Conservation (phyloP, 2,113 vertebrate species). For the Zosterops pallidus region DNA sequence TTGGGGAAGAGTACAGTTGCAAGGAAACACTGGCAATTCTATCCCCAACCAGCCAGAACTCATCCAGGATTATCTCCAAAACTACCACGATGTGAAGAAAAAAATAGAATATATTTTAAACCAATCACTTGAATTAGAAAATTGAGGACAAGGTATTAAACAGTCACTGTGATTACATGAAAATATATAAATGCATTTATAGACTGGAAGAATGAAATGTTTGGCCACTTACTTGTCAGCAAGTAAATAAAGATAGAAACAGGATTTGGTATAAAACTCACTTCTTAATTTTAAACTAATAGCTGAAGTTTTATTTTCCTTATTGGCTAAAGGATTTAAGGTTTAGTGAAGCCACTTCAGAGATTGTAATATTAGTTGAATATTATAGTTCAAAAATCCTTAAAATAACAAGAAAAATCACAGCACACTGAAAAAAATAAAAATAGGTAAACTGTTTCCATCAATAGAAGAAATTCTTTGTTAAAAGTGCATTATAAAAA, state of each 20-base stretch:
- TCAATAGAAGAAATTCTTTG: background rate
- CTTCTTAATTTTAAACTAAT: background rate
- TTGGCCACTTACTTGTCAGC: background rate
- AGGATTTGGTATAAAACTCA: background rate
- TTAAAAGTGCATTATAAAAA: background rate
- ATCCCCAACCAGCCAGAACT: background rate
- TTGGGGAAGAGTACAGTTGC: background rate
- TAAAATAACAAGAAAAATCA: background rate
- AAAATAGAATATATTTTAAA: background rate
- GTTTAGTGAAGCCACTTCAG: background rate
- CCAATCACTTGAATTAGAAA: fast-evolving
- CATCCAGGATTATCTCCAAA: background rate
- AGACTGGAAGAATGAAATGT: background rate
- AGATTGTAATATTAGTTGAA: background rate
- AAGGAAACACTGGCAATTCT: background rate
- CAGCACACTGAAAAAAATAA: background rate
- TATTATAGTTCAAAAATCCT: background rate
- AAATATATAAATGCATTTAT: background rate
- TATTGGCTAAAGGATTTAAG: background rate
- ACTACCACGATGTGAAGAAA: background rate
- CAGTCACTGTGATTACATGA: background rate
- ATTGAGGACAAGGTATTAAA: fast-evolving
- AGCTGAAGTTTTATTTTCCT: background rate
- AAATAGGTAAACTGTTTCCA: background rate
- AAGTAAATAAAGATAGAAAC: background rate